Percentiles rank a stretch among this genome's conserved stretches.
phyloP scores from a whole-genome alignment of 1,140 invertebrate genomes.

The Drosophila persimilis region DNA sequence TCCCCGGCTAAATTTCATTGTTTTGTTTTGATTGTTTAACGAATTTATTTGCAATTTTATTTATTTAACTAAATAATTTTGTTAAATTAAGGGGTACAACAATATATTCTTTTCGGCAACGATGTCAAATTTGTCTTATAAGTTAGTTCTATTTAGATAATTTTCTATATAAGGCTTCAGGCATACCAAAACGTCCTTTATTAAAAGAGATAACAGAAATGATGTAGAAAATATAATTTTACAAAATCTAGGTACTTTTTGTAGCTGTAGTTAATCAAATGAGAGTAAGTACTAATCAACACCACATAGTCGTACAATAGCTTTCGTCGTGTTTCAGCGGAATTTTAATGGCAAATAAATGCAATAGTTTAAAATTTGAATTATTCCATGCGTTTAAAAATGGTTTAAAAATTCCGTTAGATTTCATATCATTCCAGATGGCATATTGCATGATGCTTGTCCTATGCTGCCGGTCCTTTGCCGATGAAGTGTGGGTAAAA shows the following conservation, averaged over 20 bases:
- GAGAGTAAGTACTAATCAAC: constrained; percentile 44
- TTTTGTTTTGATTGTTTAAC: constrained; percentile 53
- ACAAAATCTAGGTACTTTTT: constrained; percentile 56
- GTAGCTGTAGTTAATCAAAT: constrained; percentile 47
- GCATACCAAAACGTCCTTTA: constrained; percentile 40
- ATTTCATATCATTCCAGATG: no score
- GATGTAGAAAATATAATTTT: constrained; percentile 46
- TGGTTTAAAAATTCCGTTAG: no score
- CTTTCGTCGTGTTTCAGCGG: constrained; percentile 59
- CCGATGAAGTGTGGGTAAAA: no score
- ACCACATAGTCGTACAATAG: constrained; percentile 17
- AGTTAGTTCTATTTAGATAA: constrained; percentile 33
- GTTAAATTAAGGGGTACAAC: constrained; percentile 53
- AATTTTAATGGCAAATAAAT: constrained; percentile 72
- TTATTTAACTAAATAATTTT: constrained; percentile 69
- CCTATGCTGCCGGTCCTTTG: no score
- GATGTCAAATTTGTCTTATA: constrained; percentile 42
- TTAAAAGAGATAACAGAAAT: constrained; percentile 13
- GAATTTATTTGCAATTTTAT: constrained; percentile 74
- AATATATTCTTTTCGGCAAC: constrained; percentile 35
- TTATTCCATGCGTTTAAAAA: no score
- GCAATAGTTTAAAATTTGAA: constrained; percentile 26
- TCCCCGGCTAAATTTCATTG: constrained; percentile 64
- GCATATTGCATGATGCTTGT: no score
- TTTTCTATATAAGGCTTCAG: constrained; percentile 52